phyloP scores from a whole-genome alignment of 2,113 vertebrate genomes.

The Nerophis ophidion region DNA sequence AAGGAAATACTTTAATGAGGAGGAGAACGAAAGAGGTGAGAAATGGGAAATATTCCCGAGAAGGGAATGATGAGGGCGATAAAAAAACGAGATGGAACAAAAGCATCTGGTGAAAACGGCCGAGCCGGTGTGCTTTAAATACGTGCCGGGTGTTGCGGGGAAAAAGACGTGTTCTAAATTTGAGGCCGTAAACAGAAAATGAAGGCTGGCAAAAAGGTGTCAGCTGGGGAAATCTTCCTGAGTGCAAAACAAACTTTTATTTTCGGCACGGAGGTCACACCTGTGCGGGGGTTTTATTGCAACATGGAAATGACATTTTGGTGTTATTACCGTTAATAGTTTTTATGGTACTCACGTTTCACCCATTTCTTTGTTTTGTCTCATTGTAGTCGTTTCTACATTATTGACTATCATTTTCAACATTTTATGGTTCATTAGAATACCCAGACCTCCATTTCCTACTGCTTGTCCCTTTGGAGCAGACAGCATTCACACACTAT shows the following conservation, averaged over 20 bases:
- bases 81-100: no score
- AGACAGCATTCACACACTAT: no score
- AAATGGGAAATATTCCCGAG: slow-evolving; percentile 9
- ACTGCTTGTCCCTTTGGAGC: no score
- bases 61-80: slow-evolving; percentile 16
- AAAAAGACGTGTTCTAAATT: background rate
- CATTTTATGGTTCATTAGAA: no score
- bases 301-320: no score
- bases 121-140: slow-evolving; percentile 9
- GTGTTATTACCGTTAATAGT: no score
- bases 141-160: background rate
- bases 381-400: no score
- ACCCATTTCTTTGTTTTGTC: no score
- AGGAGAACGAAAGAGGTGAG: slow-evolving; percentile 11
- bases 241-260: background rate
- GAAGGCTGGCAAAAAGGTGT: background rate
- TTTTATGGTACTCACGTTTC: no score
- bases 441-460: no score
- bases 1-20: slow-evolving; percentile 43
- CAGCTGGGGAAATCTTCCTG: background rate
- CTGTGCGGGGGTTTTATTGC: no score
- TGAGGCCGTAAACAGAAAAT: slow-evolving; percentile 5
- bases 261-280: background rate
- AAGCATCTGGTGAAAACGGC: slow-evolving; percentile 8
- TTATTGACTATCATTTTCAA: no score